phyloP scores from a whole-genome alignment of 2,888 invertebrate species.

The Myopa testacea region DNA sequence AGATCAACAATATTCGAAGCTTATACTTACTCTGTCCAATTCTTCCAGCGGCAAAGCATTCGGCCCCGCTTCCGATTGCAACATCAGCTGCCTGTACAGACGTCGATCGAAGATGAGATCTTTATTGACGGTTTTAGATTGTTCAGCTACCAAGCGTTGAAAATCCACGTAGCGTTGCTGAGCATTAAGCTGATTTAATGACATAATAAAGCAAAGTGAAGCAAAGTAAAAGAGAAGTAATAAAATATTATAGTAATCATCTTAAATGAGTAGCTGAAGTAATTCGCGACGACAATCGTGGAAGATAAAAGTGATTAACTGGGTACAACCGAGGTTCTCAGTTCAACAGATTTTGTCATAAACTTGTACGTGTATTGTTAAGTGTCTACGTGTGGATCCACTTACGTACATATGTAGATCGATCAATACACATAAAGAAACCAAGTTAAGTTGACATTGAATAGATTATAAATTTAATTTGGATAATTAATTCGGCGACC shows the following conservation, averaged over 20 bases:
- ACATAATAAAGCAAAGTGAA: not conserved
- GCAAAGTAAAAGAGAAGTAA: not conserved
- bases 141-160: constrained; percentile 83
- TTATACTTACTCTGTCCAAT: constrained; percentile 79
- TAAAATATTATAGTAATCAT: not conserved
- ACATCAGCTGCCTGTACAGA: constrained; percentile 79
- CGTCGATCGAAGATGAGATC: constrained; percentile 77
- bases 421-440: not conserved
- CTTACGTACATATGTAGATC: not conserved
- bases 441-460: constrained; percentile 27
- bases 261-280: not conserved
- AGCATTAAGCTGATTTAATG: constrained; percentile 75
- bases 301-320: not conserved
- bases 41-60: constrained; percentile 86
- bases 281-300: not conserved
- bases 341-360: not conserved
- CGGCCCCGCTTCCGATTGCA: constrained; percentile 84
- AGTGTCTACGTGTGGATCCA: not conserved
- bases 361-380: not conserved
- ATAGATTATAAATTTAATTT: constrained; percentile 9
- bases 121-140: constrained; percentile 78
- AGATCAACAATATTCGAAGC: not conserved
- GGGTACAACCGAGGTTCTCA: not conserved
- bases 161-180: constrained; percentile 85
- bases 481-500: constrained; percentile 30